phyloP scores from a whole-genome alignment of 2,797 vertebrate genomes.

The Pantherophis alleghaniensis region DNA sequence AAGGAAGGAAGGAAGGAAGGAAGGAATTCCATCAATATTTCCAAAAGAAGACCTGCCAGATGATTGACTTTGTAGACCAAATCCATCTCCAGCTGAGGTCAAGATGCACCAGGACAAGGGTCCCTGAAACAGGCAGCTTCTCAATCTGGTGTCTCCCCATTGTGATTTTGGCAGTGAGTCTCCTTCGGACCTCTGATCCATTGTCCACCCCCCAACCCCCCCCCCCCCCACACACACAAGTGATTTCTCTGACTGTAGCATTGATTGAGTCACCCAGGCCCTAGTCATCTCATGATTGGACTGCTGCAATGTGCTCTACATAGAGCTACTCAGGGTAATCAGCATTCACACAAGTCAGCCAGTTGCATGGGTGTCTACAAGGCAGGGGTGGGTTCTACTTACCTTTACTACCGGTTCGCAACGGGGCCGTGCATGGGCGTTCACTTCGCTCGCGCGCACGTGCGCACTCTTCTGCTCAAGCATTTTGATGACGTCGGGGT shows the following conservation, averaged over 20 bases:
- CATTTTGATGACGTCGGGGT: no score
- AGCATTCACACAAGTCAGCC: background rate
- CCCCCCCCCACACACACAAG: no score
- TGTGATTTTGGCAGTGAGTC: background rate
- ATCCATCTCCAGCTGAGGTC: background rate
- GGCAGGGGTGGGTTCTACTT: no score
- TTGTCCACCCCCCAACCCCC: background rate
- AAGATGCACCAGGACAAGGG: background rate
- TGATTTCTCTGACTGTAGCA: background rate
- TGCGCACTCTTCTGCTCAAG: no score
- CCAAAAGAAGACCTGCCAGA: background rate
- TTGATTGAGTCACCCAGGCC: no score
- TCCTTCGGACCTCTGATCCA: background rate
- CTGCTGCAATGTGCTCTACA: no score
- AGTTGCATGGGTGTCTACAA: background rate
- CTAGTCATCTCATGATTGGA: no score
- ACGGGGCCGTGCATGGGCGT: no score
- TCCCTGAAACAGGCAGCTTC: background rate
- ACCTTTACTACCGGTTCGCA: no score
- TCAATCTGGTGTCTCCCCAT: background rate
- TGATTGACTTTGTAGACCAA: background rate
- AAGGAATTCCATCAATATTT: background rate
- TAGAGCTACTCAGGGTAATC: background rate
- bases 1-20: background rate
- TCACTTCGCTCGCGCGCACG: no score